These are phyloP conservation scores for Pempheris klunzingeri DNA, from an alignment of 2,797 vertebrate genomes.

Conservation along the genomic window DNA sequence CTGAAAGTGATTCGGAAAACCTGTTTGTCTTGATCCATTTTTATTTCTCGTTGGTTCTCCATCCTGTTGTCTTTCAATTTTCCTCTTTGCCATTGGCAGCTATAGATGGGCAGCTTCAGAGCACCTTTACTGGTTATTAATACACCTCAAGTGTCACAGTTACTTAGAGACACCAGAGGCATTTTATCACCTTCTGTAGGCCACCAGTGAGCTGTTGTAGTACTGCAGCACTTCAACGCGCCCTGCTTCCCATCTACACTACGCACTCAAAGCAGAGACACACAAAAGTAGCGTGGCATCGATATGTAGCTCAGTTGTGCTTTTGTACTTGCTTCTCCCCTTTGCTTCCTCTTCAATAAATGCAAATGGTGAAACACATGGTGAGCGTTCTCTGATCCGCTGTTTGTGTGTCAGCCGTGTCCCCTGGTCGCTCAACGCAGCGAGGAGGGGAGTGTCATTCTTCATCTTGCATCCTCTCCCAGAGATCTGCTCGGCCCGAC, in stretches of 20 bases:
- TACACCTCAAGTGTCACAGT: constrained; percentile 17
- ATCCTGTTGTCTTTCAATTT: constrained; percentile 3
- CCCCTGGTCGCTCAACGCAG: neutral
- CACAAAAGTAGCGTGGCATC: constrained; percentile 52
- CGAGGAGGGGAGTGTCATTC: neutral
- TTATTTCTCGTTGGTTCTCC: neutral
- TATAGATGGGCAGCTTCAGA: constrained; percentile 62
- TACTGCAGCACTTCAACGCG: constrained; percentile 23
- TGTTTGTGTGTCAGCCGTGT: constrained; percentile 21
- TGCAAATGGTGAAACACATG: constrained; percentile 46
- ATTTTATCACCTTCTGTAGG: constrained; percentile 23
- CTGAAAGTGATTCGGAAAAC: neutral
- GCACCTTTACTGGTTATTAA: constrained; percentile 24
- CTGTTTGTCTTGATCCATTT: neutral
- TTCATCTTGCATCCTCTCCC: neutral
- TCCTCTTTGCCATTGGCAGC: constrained; percentile 69
- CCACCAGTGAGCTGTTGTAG: constrained; percentile 49
- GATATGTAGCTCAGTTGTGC: constrained; percentile 69
- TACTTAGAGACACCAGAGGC: constrained; percentile 11
- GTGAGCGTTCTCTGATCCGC: constrained; percentile 7
- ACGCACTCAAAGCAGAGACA: constrained; percentile 33
- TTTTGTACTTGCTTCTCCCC: constrained; percentile 70
- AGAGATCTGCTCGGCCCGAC: too few relatives aligned
- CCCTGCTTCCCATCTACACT: constrained; percentile 34
- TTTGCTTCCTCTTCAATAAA: constrained; percentile 71